Evolutionary conservation across 2,888 invertebrate species (phyloP).

Genomic region (Plebejus argus): DNA sequence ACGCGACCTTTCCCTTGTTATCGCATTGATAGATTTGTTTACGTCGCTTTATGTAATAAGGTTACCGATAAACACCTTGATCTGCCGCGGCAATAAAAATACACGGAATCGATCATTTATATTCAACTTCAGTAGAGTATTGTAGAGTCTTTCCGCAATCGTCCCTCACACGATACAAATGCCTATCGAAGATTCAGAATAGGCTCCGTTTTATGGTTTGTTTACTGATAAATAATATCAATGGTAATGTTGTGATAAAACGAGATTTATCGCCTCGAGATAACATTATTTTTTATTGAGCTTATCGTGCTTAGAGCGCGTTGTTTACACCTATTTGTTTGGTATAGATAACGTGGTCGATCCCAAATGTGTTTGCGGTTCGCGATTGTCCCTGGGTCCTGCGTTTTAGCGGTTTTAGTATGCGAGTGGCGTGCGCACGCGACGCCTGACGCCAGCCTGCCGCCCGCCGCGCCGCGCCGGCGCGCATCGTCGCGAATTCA

Average conservation of each 20-base stretch:
- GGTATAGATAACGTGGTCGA: conserved; percentile 62
- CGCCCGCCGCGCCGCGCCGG: conserved; percentile 48
- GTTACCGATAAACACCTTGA: neutral
- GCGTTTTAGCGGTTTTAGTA: conserved; percentile 62
- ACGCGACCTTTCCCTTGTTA: conserved; percentile 30
- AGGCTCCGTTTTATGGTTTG: neutral
- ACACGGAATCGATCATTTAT: neutral
- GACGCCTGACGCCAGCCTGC: conserved; percentile 69
- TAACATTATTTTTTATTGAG: conserved; percentile 31
- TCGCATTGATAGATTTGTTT: conserved; percentile 18
- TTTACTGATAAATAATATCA: conserved; percentile 12
- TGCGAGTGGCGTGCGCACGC: conserved; percentile 72
- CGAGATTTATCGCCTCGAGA: neutral
- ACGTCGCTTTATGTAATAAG: conserved; percentile 12
- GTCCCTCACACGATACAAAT: neutral
- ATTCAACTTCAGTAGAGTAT: neutral
- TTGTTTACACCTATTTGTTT: conserved; percentile 62
- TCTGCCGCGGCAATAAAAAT: conserved; percentile 5
- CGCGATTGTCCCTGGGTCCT: conserved; percentile 63
- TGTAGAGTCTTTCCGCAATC: neutral
- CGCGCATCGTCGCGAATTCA: conserved; percentile 55
- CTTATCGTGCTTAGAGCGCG: conserved; percentile 62
- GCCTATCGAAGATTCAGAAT: neutral
- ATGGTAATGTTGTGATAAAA: conserved; percentile 14
- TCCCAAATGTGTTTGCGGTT: conserved; percentile 65